Evolutionary conservation across 2,888 invertebrate genomes (phyloP).

Genomic region (Prosopocoilus inquinatus): DNA sequence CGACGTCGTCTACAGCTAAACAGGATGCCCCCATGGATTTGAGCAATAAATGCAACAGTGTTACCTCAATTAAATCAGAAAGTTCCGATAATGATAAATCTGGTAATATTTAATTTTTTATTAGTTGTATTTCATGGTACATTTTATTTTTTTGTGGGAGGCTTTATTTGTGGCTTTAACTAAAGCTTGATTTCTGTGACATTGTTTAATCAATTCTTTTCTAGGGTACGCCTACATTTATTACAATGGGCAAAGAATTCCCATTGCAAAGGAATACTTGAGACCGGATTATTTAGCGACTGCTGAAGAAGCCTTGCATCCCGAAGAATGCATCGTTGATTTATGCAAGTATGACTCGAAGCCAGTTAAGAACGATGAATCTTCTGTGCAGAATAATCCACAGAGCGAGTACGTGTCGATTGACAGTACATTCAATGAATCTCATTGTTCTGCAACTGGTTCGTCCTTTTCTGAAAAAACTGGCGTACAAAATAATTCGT

Average conservation of each 20-base stretch:
- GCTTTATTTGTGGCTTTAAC: neutral
- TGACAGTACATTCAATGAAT: neutral
- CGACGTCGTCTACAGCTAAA: neutral
- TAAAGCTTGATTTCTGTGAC: neutral
- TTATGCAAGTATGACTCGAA: neutral
- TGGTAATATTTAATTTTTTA: neutral
- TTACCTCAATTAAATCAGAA: no score
- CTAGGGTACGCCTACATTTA: slow-evolving; percentile 41
- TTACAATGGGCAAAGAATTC: slow-evolving; percentile 41
- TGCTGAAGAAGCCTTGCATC: slow-evolving; percentile 33
- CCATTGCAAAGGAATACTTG: slow-evolving; percentile 43
- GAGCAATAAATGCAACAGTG: neutral
- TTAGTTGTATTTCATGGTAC: neutral
- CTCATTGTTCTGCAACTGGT: slow-evolving; percentile 32
- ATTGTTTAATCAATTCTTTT: slow-evolving; percentile 6
- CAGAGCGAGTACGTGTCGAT: no score
- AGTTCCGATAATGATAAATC: neutral
- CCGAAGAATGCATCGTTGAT: slow-evolving; percentile 2
- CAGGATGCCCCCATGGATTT: neutral
- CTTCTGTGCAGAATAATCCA: no score
- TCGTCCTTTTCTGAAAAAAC: slow-evolving; percentile 32
- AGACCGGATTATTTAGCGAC: slow-evolving; percentile 37
- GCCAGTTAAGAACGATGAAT: neutral
- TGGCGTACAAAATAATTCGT: neutral
- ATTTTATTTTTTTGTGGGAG: no score